phyloP scores from a whole-genome alignment of 2,113 vertebrate species.

The Pogonocichla stellata region DNA sequence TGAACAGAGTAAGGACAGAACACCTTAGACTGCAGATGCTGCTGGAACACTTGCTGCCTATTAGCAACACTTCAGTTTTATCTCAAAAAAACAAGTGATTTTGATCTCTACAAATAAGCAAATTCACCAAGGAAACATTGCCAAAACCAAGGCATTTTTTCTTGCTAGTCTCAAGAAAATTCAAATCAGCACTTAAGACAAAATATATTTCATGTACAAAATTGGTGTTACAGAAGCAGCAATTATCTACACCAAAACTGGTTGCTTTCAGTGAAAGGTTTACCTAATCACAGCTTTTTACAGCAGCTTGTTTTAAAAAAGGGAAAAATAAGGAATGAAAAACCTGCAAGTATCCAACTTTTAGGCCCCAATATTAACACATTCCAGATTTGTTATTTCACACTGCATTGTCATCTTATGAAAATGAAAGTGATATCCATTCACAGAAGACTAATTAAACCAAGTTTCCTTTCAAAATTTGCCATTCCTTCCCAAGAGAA shows the following conservation, averaged over 20 bases:
- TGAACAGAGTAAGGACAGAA: neutral
- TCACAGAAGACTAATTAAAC: constrained; percentile 27
- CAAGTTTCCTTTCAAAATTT: constrained; percentile 41
- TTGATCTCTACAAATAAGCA: neutral
- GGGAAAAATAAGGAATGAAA: neutral
- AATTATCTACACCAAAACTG: neutral
- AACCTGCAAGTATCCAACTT: neutral
- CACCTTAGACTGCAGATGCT: neutral
- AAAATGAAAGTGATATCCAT: neutral
- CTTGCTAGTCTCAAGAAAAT: neutral
- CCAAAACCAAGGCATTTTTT: neutral
- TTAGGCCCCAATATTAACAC: neutral
- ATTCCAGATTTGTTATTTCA: neutral
- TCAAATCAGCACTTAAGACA: neutral
- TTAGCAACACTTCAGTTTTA: neutral
- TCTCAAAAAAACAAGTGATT: neutral
- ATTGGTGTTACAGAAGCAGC: neutral
- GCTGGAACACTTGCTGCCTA: neutral
- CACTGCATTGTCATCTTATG: neutral
- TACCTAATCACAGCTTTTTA: neutral
- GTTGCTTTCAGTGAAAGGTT: neutral
- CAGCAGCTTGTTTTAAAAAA: neutral
- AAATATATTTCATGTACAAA: neutral
- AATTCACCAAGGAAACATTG: neutral
- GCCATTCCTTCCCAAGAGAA: constrained; percentile 63